These are phyloP conservation scores for Bhutanitis thaidina DNA, from an alignment of 2,888 invertebrate species.

Conservation along the genomic window DNA sequence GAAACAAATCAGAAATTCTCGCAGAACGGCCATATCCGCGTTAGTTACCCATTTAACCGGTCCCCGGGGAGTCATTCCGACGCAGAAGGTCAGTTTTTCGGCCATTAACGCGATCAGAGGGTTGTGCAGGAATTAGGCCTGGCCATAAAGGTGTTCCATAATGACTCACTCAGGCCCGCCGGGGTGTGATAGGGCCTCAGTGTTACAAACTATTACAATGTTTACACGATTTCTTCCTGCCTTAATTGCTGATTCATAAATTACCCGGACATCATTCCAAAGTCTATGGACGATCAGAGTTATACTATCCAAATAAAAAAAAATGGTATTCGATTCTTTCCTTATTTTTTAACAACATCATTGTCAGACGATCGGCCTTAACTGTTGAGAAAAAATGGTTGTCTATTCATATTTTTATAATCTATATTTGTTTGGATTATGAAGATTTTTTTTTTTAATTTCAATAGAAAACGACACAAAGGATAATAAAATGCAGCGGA, in stretches of 20 bases:
- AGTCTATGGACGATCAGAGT: background rate
- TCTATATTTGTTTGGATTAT: constrained; percentile 19
- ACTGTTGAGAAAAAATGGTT: background rate
- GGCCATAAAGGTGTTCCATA: constrained; percentile 65
- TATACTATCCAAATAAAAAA: background rate
- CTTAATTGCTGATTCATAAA: constrained; percentile 6
- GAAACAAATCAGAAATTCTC: constrained; percentile 43
- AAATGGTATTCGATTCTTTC: background rate
- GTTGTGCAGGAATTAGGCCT: constrained; percentile 58
- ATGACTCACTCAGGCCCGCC: constrained; percentile 68
- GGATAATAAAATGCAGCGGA: constrained; percentile 20
- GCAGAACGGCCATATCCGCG: constrained; percentile 35
- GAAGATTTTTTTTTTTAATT: constrained; percentile 12
- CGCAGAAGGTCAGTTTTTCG: constrained; percentile 75
- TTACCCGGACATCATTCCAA: constrained; percentile 4
- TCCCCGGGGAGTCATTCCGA: constrained; percentile 59
- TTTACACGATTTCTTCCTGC: constrained; percentile 14
- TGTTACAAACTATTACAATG: constrained; percentile 4
- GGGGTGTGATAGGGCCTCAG: constrained; percentile 18
- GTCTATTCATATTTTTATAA: constrained; percentile 8
- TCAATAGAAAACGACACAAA: constrained; percentile 17
- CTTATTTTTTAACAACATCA: background rate
- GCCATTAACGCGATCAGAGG: constrained; percentile 70
- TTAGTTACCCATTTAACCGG: constrained; percentile 59
- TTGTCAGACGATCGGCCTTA: background rate